These are phyloP conservation scores for Euphydryas editha DNA, from an alignment of 2,888 invertebrate species.

Conservation along the genomic window DNA sequence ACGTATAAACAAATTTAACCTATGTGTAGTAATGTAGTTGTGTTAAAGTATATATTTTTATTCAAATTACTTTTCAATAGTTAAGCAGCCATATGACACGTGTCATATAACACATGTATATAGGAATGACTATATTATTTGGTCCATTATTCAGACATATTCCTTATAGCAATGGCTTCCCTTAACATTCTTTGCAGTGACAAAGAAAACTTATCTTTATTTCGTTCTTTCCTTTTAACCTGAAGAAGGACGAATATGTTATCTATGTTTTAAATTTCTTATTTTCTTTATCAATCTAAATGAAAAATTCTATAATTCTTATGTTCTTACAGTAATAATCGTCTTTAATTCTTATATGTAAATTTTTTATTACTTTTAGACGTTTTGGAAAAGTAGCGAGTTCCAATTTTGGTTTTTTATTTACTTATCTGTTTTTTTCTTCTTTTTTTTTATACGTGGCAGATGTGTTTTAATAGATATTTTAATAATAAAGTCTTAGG, in stretches of 20 bases:
- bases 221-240: neutral
- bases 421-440: too few relatives aligned
- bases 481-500: too few relatives aligned
- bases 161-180: conserved; percentile 12
- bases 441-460: too few relatives aligned
- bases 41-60: neutral
- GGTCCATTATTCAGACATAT: neutral
- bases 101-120: neutral
- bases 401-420: too few relatives aligned
- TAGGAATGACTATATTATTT: neutral
- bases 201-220: conserved; percentile 12
- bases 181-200: conserved; percentile 7
- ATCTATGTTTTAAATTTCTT: neutral
- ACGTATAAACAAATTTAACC: too few relatives aligned
- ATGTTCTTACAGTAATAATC: too few relatives aligned
- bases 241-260: neutral
- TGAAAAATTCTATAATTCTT: too few relatives aligned
- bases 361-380: too few relatives aligned
- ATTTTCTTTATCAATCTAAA: neutral
- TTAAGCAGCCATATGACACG: neutral
- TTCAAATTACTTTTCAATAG: neutral
- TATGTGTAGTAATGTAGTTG: too few relatives aligned
- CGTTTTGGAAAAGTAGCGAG: too few relatives aligned
- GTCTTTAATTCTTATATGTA: too few relatives aligned
- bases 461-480: too few relatives aligned